Conservation (phyloP, 2,888 invertebrate species). For the Osmoderma eremita region DNA sequence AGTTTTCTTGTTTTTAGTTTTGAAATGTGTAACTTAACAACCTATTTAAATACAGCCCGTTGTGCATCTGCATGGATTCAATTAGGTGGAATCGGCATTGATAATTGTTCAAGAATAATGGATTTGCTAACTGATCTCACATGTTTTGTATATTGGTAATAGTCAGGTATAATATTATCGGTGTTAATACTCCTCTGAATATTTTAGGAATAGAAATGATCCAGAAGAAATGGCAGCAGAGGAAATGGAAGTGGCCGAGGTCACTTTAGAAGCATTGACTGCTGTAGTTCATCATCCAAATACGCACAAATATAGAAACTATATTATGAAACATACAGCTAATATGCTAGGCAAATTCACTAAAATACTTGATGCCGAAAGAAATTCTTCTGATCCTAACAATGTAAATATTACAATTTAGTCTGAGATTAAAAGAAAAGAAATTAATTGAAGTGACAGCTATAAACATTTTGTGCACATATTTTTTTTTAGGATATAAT, state of each 20-base stretch:
- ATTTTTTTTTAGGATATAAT: conserved; percentile 71
- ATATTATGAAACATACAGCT: conserved; percentile 68
- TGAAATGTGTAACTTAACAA: conserved; percentile 64
- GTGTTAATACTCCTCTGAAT: conserved; percentile 23
- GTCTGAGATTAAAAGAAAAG: conserved; percentile 2
- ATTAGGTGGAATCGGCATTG: conserved; percentile 64
- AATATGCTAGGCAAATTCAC: conserved; percentile 70
- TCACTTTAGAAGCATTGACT: conserved; percentile 71
- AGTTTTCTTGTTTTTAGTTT: conserved; percentile 48
- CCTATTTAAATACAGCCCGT: conserved; percentile 67
- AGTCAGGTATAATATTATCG: background rate
- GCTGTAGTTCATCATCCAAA: conserved; percentile 71
- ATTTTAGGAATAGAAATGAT: conserved; percentile 60
- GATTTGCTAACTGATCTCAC: conserved; percentile 61
- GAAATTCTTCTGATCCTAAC: conserved; percentile 58
- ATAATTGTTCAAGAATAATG: conserved; percentile 58
- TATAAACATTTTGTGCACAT: background rate
- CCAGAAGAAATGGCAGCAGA: conserved; percentile 66
- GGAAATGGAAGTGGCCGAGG: conserved; percentile 70
- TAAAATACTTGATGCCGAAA: conserved; percentile 66
- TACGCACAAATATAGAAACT: conserved; percentile 66
- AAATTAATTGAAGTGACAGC: background rate
- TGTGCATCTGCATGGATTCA: conserved; percentile 74
- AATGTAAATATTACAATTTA: conserved; percentile 53
- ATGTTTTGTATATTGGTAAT: conserved; percentile 63